Conservation (phyloP, 2,888 invertebrate species). For the Pedicia rivosa region DNA sequence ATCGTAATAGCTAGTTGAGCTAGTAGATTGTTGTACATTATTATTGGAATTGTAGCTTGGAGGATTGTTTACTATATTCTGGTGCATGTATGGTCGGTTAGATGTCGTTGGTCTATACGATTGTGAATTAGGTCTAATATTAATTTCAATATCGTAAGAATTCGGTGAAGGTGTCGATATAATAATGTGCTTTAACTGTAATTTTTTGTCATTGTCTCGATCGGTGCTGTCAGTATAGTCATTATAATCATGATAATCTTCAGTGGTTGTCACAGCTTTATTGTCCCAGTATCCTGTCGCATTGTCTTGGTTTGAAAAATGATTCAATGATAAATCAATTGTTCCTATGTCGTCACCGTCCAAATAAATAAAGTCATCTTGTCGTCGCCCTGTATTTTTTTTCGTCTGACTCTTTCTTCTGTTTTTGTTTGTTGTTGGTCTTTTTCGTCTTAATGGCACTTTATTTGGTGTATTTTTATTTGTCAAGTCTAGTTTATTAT, state of each 20-base stretch:
- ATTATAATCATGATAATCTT: constrained; percentile 1
- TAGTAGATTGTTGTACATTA: too few species aligned
- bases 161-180: constrained; percentile 21
- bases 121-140: constrained; percentile 21
- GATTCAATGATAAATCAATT: background rate
- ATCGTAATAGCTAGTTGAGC: constrained; percentile 4
- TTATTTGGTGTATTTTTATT: background rate
- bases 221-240: background rate
- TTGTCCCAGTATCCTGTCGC: constrained; percentile 3
- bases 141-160: constrained; percentile 29
- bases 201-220: background rate
- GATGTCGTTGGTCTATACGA: too few species aligned
- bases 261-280: background rate
- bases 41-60: too few species aligned
- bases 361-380: too few species aligned
- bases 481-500: constrained; percentile 4
- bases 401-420: background rate
- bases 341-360: too few species aligned
- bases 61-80: too few species aligned
- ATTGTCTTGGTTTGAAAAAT: constrained; percentile 4
- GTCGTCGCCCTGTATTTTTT: constrained; percentile 12
- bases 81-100: too few species aligned
- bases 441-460: constrained; percentile 1
- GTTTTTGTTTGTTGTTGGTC: background rate
- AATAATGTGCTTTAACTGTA: constrained; percentile 20